Evolutionary conservation across 2,888 invertebrate genomes (phyloP).

Genomic region (Spisula subtruncata): DNA sequence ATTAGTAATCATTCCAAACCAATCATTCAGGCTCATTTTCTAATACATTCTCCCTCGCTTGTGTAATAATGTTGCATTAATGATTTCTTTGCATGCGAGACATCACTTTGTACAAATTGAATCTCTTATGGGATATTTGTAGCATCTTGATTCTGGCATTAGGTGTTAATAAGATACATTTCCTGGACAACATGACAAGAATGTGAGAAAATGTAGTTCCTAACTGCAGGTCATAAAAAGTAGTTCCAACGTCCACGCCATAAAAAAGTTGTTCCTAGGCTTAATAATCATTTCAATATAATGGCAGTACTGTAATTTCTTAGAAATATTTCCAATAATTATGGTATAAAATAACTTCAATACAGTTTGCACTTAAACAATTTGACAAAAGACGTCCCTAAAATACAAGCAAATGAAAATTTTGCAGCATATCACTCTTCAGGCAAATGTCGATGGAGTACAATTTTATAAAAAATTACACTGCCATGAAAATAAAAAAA

Average conservation of each 20-base stretch:
- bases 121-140: slow-evolving; percentile 23
- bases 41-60: background rate
- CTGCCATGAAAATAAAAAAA: no score
- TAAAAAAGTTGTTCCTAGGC: background rate
- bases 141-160: slow-evolving; percentile 16
- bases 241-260: no score
- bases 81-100: slow-evolving; percentile 26
- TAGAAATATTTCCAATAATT: no score
- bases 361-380: no score
- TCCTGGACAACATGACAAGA: slow-evolving; percentile 2
- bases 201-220: background rate
- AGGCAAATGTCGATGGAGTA: no score
- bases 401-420: no score
- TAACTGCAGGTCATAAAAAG: background rate
- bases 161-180: background rate
- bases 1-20: slow-evolving; percentile 7
- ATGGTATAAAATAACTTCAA: no score
- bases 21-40: background rate
- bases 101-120: slow-evolving; percentile 5
- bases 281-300: no score
- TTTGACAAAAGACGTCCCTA: no score
- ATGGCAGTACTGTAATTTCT: no score
- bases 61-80: slow-evolving; percentile 3
- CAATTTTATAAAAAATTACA: no score
- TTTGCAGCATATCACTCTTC: no score